Conservation (phyloP, 2,888 invertebrate species). For the Dynastes hyllus region DNA sequence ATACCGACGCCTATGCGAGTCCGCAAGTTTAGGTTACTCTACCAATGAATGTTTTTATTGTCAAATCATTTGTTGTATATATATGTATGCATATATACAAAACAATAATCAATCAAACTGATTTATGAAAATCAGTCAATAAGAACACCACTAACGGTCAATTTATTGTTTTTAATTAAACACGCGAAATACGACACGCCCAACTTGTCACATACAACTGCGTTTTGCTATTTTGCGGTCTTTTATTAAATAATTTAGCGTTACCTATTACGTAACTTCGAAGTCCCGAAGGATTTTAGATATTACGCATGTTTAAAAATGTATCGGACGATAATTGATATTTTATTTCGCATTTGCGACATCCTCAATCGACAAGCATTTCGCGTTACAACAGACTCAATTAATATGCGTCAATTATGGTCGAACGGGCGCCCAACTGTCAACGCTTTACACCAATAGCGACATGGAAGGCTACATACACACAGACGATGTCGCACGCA, state of each 20-base stretch:
- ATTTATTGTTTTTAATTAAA: no score
- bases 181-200: no score
- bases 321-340: constrained; percentile 22
- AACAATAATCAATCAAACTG: no score
- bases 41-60: no score
- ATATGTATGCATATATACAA: no score
- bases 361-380: constrained; percentile 21
- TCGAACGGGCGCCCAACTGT: constrained; percentile 46
- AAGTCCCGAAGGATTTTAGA: background rate
- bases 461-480: constrained; percentile 36
- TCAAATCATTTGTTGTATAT: no score
- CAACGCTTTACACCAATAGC: constrained; percentile 41
- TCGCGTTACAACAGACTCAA: constrained; percentile 27
- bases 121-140: no score
- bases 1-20: no score
- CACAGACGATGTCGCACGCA: background rate
- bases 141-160: no score
- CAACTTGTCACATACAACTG: no score
- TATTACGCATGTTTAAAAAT: background rate
- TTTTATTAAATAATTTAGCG: background rate
- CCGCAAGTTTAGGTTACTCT: no score
- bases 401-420: constrained; percentile 50
- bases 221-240: background rate
- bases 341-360: constrained; percentile 25
- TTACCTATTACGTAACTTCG: background rate